Evolutionary conservation across 2,113 vertebrate genomes (phyloP).

Genomic region (Cyphotilapia sp.): DNA sequence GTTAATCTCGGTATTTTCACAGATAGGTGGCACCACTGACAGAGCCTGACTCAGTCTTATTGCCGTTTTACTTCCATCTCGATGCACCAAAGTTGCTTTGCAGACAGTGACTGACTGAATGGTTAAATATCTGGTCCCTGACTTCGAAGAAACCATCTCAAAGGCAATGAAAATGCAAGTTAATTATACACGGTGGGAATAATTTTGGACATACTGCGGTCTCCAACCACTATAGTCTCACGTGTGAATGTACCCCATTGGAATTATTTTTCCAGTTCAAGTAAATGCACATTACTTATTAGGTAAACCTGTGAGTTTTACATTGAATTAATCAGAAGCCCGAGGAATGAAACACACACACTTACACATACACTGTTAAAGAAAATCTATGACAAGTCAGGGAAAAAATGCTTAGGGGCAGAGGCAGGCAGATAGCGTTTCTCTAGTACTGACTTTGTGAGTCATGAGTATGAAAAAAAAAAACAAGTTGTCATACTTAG

Average conservation of each 20-base stretch:
- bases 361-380: not conserved
- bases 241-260: not conserved
- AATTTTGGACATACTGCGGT: not conserved
- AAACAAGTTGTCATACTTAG: not conserved
- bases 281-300: not conserved
- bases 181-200: rapidly evolving
- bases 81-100: not conserved
- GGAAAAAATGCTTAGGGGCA: not conserved
- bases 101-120: not conserved
- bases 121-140: not conserved
- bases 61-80: not conserved
- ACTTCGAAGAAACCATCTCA: not conserved
- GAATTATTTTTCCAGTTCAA: not conserved
- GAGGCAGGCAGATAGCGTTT: not conserved
- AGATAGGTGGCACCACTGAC: not conserved
- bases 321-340: not conserved
- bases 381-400: not conserved
- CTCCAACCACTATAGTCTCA: not conserved
- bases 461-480: not conserved
- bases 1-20: not conserved
- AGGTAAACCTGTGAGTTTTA: not conserved
- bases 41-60: not conserved
- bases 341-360: not conserved
- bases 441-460: not conserved
- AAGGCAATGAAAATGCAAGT: not conserved